phyloP scores from a whole-genome alignment of 2,113 vertebrate genomes.

The Isichthys henryi region DNA sequence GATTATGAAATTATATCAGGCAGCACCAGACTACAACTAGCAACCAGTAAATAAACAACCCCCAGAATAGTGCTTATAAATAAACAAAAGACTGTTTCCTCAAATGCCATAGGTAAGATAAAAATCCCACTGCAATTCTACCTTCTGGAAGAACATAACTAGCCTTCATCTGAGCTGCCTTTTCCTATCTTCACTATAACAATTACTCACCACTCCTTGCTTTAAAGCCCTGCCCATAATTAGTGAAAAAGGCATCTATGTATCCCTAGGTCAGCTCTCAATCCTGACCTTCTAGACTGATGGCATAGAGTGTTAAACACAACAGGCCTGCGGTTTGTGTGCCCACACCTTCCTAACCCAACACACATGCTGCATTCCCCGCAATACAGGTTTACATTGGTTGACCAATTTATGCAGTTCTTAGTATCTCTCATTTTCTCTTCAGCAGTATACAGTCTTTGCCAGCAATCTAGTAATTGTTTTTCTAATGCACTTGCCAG shows the following conservation, averaged over 20 bases:
- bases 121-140: not conserved
- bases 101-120: not conserved
- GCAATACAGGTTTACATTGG: not conserved
- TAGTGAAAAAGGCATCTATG: not conserved
- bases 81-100: not conserved
- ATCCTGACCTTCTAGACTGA: not conserved
- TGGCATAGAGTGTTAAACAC: not conserved
- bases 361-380: not conserved
- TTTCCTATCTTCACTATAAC: not conserved
- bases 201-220: not conserved
- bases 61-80: not conserved
- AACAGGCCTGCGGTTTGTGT: not conserved
- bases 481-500: not conserved
- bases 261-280: not conserved
- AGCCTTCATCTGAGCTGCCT: not conserved
- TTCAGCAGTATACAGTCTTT: not conserved
- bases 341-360: not conserved
- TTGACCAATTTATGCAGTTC: not conserved
- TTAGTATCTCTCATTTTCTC: not conserved
- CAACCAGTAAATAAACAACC: not conserved
- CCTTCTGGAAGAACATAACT: not conserved
- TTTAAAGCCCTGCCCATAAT: not conserved
- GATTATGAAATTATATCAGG: not conserved
- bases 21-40: not conserved
- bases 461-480: not conserved